These are phyloP conservation scores for Leguminivora glycinivorella DNA, from an alignment of 1,140 invertebrate genomes.

Conservation along the genomic window DNA sequence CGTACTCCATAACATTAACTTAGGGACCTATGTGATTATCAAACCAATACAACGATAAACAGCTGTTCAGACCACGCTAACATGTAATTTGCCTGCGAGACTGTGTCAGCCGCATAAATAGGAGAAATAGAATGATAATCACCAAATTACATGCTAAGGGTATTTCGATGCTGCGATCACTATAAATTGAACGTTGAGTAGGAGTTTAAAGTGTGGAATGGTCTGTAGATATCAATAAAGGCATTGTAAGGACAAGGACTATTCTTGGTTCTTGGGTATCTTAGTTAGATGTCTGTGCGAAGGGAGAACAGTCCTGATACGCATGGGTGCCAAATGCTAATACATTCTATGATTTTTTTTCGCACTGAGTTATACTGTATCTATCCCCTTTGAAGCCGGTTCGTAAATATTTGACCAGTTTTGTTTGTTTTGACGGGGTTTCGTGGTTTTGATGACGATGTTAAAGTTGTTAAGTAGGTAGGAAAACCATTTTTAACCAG, in stretches of 20 bases:
- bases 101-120: slow-evolving; percentile 40
- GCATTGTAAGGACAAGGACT: background rate
- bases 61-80: slow-evolving; percentile 42
- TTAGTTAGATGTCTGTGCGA: too few species aligned
- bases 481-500: too few species aligned
- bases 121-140: slow-evolving; percentile 52
- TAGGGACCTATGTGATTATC: slow-evolving; percentile 45
- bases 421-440: too few species aligned
- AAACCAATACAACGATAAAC: slow-evolving; percentile 48
- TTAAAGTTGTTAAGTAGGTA: too few species aligned
- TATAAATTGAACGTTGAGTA: background rate
- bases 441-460: too few species aligned
- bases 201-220: background rate
- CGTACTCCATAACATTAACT: slow-evolving; percentile 17
- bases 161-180: background rate
- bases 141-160: slow-evolving; percentile 50
- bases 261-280: too few species aligned
- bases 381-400: too few species aligned
- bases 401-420: too few species aligned
- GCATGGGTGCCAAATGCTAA: too few species aligned
- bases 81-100: slow-evolving; percentile 49
- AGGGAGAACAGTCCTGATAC: too few species aligned
- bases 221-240: background rate
- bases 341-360: too few species aligned
- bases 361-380: too few species aligned